Conservation (phyloP, 2,888 invertebrate genomes). For the Tuta absoluta region DNA sequence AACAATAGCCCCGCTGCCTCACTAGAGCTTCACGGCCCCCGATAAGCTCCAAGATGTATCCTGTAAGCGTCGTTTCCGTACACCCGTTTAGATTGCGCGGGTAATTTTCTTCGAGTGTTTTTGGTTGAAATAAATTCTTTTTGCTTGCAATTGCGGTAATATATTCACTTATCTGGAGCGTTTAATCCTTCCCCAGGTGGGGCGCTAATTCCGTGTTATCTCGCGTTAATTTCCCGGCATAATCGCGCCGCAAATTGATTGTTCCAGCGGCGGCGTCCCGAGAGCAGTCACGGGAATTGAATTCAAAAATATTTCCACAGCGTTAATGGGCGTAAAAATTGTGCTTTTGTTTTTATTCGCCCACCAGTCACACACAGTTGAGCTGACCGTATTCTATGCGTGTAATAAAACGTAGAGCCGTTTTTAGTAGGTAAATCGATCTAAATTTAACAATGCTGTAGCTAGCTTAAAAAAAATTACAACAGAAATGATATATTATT, state of each 20-base stretch:
- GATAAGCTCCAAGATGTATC: constrained; percentile 63
- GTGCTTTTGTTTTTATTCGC: constrained; percentile 32
- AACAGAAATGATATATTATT: too few relatives aligned
- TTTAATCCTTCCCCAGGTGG: constrained; percentile 70
- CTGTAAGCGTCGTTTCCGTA: constrained; percentile 50
- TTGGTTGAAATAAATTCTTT: constrained; percentile 62
- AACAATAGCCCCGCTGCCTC: constrained; percentile 60
- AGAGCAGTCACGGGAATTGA: constrained; percentile 30
- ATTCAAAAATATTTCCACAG: constrained; percentile 37
- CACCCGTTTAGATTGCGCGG: constrained; percentile 61
- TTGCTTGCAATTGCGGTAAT: constrained; percentile 62
- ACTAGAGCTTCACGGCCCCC: constrained; percentile 33
- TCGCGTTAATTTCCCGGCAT: constrained; percentile 68
- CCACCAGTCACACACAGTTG: constrained; percentile 30
- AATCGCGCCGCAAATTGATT: constrained; percentile 69
- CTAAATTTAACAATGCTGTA: too few relatives aligned
- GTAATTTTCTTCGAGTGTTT: constrained; percentile 58
- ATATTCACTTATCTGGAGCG: constrained; percentile 69
- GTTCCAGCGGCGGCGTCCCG: constrained; percentile 36
- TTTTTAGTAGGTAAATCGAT: too few relatives aligned
- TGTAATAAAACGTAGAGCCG: too few relatives aligned
- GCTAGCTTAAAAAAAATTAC: too few relatives aligned
- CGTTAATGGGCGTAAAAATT: constrained; percentile 35
- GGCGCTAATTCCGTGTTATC: constrained; percentile 66
- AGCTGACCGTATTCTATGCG: constrained; percentile 23